Percentiles rank a stretch among this genome's conserved stretches.
Conservation (phyloP, 1,140 invertebrate genomes). For the Chironomus striatipennis region DNA sequence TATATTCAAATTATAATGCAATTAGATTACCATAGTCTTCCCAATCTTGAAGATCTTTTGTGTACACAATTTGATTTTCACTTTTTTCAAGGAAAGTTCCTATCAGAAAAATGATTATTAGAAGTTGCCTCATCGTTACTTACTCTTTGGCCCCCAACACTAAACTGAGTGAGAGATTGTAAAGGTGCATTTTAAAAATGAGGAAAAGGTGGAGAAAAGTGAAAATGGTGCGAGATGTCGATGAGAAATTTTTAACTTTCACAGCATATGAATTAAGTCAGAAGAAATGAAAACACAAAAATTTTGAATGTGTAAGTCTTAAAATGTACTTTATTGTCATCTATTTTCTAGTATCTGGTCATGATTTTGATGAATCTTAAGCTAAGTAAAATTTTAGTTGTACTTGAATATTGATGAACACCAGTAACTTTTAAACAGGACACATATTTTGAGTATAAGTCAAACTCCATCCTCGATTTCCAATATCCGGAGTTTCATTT, state of each 20-base stretch:
- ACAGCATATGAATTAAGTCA: neutral
- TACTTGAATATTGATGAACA: neutral
- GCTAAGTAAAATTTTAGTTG: neutral
- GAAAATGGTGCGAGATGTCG: neutral
- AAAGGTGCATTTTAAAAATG: no score
- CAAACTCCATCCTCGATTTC: conserved; percentile 63
- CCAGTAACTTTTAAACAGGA: conserved; percentile 27
- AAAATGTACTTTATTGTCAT: neutral
- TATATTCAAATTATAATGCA: neutral
- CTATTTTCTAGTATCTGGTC: neutral
- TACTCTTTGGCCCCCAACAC: neutral
- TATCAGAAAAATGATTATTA: neutral
- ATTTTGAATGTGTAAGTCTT: neutral
- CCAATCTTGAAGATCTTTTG: neutral
- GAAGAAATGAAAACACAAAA: neutral
- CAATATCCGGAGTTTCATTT: conserved; percentile 50
- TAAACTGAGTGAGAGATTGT: neutral
- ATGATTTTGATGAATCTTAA: neutral
- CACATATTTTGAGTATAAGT: conserved; percentile 60
- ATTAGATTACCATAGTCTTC: neutral
- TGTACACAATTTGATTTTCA: neutral
- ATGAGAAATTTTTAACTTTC: neutral
- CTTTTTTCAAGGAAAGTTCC: neutral
- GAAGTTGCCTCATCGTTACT: neutral
- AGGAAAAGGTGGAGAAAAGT: neutral